These are phyloP conservation scores for Sphenodon punctatus DNA, from an alignment of 2,797 vertebrate genomes.

Conservation along the genomic window DNA sequence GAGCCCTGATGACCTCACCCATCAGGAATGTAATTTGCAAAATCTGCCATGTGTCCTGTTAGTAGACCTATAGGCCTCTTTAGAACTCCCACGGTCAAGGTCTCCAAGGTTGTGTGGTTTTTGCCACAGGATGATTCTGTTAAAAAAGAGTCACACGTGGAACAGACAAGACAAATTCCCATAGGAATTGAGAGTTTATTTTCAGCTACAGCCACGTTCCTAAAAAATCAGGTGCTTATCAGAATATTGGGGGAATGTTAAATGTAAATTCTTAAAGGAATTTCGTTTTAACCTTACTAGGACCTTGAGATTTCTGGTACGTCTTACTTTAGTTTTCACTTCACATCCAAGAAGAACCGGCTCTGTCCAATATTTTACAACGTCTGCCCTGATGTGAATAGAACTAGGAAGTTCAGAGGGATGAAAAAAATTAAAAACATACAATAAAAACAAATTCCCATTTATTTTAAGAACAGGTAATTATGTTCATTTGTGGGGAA, in stretches of 20 bases:
- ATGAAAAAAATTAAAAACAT: neutral
- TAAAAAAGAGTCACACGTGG: too few species aligned
- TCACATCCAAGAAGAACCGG: fast-evolving
- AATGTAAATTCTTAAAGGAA: too few species aligned
- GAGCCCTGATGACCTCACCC: too few species aligned
- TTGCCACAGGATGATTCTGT: too few species aligned
- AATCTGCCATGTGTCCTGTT: too few species aligned
- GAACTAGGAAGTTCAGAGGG: neutral
- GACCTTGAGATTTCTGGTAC: neutral
- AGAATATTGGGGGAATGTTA: neutral
- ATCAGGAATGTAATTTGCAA: too few species aligned
- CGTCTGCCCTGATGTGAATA: neutral
- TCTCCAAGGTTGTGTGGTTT: too few species aligned
- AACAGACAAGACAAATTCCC: too few species aligned
- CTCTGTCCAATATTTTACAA: neutral
- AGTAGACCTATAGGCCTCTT: too few species aligned
- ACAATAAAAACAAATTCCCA: neutral
- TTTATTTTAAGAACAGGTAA: conserved; percentile 17
- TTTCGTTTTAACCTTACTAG: neutral
- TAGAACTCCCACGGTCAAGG: too few species aligned
- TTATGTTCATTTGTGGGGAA: neutral
- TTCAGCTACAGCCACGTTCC: neutral
- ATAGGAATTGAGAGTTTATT: too few species aligned
- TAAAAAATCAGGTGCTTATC: neutral
- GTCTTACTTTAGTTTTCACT: neutral